phyloP scores from a whole-genome alignment of 2,113 vertebrate genomes.

The Aptenodytes forsteri region DNA sequence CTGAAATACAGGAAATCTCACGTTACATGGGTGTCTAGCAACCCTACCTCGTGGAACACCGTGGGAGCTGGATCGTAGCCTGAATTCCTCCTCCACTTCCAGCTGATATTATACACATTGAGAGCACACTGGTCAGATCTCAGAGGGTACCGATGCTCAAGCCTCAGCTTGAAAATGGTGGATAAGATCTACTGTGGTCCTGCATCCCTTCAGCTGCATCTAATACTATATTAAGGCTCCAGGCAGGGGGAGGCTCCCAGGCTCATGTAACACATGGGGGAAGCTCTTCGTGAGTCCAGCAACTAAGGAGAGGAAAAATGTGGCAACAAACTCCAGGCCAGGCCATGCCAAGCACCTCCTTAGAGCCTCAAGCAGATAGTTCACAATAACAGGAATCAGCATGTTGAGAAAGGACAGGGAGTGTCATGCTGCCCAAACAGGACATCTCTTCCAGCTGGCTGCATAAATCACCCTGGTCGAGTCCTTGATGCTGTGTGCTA shows the following conservation, averaged over 20 bases:
- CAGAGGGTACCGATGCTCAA: neutral
- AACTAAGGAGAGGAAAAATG: neutral
- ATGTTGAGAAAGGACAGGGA: neutral
- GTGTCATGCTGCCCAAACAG: neutral
- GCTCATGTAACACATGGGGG: neutral
- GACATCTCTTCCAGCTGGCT: neutral
- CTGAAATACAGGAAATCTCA: conserved; percentile 10
- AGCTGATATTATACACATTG: neutral
- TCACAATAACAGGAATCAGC: neutral
- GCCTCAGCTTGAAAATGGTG: neutral
- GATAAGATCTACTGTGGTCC: neutral
- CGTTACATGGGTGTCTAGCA: neutral
- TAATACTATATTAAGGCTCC: neutral
- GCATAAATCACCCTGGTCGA: neutral
- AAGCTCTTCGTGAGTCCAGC: neutral
- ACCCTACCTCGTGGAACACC: neutral
- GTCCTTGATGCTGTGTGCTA: neutral
- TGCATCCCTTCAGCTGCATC: neutral
- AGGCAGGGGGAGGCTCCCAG: neutral
- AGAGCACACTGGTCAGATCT: neutral
- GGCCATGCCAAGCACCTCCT: neutral
- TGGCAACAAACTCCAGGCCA: neutral
- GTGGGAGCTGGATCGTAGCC: neutral
- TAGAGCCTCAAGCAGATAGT: neutral
- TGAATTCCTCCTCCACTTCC: neutral